Percentiles rank a stretch among this genome's conserved stretches.
phyloP scores from a whole-genome alignment of 2,888 invertebrate species.

The Cantharis nigra region DNA sequence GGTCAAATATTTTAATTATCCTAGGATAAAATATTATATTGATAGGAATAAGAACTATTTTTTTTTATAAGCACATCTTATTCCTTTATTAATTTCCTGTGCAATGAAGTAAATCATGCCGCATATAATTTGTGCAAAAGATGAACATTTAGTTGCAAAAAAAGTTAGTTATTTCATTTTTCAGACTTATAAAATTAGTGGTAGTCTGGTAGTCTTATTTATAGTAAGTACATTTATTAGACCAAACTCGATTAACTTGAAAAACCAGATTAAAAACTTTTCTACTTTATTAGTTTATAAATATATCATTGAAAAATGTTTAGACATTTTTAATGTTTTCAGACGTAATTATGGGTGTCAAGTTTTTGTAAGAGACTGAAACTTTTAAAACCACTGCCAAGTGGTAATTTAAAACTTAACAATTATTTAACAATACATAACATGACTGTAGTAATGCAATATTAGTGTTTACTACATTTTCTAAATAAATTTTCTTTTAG shows the following conservation, averaged over 20 bases:
- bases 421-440: background rate
- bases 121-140: too few species aligned
- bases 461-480: background rate
- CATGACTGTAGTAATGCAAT: background rate
- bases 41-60: background rate
- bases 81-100: too few species aligned
- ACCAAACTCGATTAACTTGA: background rate
- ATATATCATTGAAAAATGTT: background rate
- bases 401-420: background rate
- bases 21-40: too few species aligned
- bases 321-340: background rate
- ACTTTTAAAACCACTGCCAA: background rate
- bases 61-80: too few species aligned
- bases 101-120: too few species aligned
- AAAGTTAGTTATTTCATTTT: background rate
- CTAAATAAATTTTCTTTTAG: background rate
- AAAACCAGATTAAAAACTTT: background rate
- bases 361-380: background rate
- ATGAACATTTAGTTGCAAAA: background rate
- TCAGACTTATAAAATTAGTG: background rate
- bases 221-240: background rate
- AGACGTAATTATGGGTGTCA: background rate
- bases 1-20: too few species aligned
- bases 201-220: background rate
- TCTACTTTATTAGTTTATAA: background rate